Base-by-base conservation (phyloP, 92 coral and sea anemone genomes). In the Meandrina meandrites region DNA sequence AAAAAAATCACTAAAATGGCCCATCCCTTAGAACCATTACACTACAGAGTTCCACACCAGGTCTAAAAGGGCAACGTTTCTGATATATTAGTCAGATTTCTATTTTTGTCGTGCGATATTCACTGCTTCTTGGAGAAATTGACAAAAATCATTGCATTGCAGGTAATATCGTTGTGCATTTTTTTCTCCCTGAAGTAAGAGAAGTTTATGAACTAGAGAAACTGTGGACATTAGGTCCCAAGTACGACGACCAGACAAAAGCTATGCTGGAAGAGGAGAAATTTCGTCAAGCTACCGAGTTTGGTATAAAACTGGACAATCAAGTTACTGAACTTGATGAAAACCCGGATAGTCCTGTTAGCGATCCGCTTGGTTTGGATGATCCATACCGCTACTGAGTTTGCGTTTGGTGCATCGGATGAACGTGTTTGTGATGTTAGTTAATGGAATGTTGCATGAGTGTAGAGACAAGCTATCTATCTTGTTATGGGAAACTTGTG, bases 141-240 rank as follows among this genome's bases (percentile, higher is more conserved):
- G 69, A 62, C 31, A 9, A 62, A 3, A 62, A 2, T 6, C 69
- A 62, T 50, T 66, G 15, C 80, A 9, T 73, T 62, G 15, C 84
- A 97, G 99, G 97, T 57, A 93, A 90, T 76, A 93, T 91, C 57
- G 99, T 90, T 57, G 93, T 97, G 24, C 99, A 97, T 32, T 93
- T 97, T 82, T 97, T 97, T 92, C 93, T 95, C 0, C 99, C 99
- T 48, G 98, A 97, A 76, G 84, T 87, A 30, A 92, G 98, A 22
- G 94, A 88, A 45, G 78, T 92, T 28, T 97, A 97, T 90, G 98
- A 97, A 87, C 91, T 97, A 48, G 99, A 97, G 88, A 97, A 97
- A 81, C 97, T 97, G 1, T 97, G 99, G 99, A 91, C 96, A 0
- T 81, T 97, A 51, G 99, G 99, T 32, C 98, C 99, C 0, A 90